Percentiles rank a stretch among this genome's conserved stretches.
Evolutionary conservation across 37 sponge, comb jelly and placozoan genomes (phyloP).

Genomic region (Ephydatia muelleri): DNA sequence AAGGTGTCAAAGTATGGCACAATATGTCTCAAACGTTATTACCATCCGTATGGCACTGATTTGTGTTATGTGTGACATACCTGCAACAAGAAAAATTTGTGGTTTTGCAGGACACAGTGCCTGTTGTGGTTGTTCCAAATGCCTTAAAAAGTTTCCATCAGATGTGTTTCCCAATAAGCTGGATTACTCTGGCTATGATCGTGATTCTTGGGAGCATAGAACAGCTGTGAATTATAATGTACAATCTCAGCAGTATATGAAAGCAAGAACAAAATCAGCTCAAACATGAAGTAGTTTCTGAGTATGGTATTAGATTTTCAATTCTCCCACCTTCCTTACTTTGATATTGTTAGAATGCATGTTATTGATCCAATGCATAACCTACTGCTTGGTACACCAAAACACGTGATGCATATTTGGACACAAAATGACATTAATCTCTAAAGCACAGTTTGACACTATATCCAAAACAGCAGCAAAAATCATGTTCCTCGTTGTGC

Average conservation of each 20-base stretch:
- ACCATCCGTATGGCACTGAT: too few species aligned
- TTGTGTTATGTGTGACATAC: slow-evolving; percentile 9
- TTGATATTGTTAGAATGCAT: neutral
- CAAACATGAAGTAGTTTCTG: neutral
- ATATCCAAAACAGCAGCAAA: too few species aligned
- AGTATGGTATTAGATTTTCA: slow-evolving; percentile 17
- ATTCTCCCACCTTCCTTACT: neutral
- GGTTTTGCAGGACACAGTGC: slow-evolving; percentile 39
- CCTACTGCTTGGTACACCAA: neutral
- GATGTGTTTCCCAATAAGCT: neutral
- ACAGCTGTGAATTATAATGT: neutral
- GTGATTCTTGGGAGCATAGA: neutral
- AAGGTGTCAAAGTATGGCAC: neutral
- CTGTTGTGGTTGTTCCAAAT: slow-evolving; percentile 30
- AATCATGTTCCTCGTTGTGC: neutral
- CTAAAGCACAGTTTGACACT: neutral
- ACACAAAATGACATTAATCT: neutral
- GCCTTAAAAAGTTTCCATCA: slow-evolving; percentile 2
- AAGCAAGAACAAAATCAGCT: neutral
- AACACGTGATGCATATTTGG: neutral
- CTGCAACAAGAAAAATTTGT: slow-evolving; percentile 20
- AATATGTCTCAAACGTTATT: too few species aligned
- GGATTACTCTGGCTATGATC: neutral
- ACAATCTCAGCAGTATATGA: neutral
- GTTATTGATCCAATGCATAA: slow-evolving; percentile 34